These are phyloP conservation scores for Xiphophorus birchmanni DNA, from an alignment of 2,797 vertebrate species.

Conservation along the genomic window DNA sequence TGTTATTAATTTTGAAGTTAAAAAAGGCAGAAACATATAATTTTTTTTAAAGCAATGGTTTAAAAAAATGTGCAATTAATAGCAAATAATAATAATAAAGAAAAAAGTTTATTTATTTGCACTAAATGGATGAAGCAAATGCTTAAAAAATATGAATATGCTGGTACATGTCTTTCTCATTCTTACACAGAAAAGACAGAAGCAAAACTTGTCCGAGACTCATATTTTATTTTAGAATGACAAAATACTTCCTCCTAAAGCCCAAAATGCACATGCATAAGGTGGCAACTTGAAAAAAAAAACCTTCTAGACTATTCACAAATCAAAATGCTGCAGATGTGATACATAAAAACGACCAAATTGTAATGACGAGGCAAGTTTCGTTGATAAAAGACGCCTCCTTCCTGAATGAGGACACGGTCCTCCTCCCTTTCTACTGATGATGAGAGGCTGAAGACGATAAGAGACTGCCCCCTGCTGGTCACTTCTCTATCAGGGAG, in stretches of 20 bases:
- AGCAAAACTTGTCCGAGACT: neutral
- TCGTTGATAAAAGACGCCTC: slow-evolving; percentile 29
- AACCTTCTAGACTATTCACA: slow-evolving; percentile 10
- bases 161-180: slow-evolving; percentile 9
- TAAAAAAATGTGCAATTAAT: no score
- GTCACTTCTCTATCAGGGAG: slow-evolving; percentile 85
- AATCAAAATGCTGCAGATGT: slow-evolving; percentile 6
- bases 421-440: slow-evolving; percentile 19
- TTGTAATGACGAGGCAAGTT: slow-evolving; percentile 58
- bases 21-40: no score
- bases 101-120: neutral
- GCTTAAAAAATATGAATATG: neutral
- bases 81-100: no score
- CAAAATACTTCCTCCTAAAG: slow-evolving; percentile 6
- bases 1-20: no score
- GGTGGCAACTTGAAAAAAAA: slow-evolving; percentile 9
- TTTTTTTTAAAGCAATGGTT: no score
- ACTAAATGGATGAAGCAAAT: neutral
- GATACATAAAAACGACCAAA: slow-evolving; percentile 21
- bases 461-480: slow-evolving; percentile 75
- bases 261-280: slow-evolving; percentile 27
- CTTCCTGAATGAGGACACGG: slow-evolving; percentile 25
- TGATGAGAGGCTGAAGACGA: slow-evolving; percentile 32
- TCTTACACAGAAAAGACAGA: neutral
- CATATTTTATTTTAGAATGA: slow-evolving; percentile 3